Conservation (phyloP, 2,113 vertebrate species). For the Ctenomys sociabilis region DNA sequence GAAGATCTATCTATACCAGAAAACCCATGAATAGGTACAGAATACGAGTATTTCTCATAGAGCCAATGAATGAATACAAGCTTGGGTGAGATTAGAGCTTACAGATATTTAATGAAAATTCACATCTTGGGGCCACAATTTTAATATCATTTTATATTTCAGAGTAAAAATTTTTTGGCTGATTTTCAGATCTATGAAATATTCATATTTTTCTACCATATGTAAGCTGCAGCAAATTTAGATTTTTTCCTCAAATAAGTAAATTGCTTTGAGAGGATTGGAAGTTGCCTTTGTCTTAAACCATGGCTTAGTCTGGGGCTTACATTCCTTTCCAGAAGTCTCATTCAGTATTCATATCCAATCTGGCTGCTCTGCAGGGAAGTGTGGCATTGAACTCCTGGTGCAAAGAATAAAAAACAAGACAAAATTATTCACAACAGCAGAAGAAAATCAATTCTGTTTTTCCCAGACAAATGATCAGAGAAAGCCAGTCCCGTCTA, state of each 20-base stretch:
- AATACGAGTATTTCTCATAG: neutral
- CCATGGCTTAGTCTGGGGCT: neutral
- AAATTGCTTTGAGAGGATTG: neutral
- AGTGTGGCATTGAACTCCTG: slow-evolving; percentile 31
- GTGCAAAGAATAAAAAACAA: slow-evolving; percentile 32
- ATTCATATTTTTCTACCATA: neutral
- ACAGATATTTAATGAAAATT: neutral
- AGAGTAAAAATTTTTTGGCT: neutral
- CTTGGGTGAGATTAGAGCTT: neutral
- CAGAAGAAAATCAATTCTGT: slow-evolving; percentile 38
- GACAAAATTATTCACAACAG: neutral
- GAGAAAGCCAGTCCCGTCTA: neutral
- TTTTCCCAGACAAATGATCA: slow-evolving; percentile 7
- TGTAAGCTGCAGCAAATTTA: neutral
- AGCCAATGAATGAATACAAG: neutral
- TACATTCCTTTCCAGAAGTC: slow-evolving; percentile 1
- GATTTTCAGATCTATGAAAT: neutral
- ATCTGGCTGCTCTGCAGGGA: slow-evolving; percentile 51
- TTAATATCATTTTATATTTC: neutral
- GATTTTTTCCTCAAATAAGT: slow-evolving; percentile 33
- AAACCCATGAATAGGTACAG: neutral
- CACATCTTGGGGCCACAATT: neutral
- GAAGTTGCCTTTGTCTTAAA: slow-evolving; percentile 41
- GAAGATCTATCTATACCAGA: neutral
- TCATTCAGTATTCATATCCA: slow-evolving; percentile 68